A percentile compares a stretch with the other conserved stretches of the same genome.
Evolutionary conservation across 2,888 invertebrate species (phyloP).

Genomic region (Andrena trimmerana): DNA sequence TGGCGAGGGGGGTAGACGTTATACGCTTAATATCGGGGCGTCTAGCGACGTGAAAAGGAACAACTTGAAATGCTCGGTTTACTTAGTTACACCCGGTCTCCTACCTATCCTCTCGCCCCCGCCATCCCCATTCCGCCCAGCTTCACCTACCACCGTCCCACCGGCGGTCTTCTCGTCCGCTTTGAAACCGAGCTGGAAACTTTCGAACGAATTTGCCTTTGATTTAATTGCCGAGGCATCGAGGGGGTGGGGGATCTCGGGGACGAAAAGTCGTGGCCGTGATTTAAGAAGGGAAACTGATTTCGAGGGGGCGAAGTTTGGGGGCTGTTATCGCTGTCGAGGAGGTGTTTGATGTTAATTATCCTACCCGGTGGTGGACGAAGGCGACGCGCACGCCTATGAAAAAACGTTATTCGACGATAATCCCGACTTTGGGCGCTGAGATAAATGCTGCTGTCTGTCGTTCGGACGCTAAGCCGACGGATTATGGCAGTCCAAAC

Average conservation of each 20-base stretch:
- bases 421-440: constrained; percentile 32
- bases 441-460: constrained; percentile 44
- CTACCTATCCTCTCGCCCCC: constrained; percentile 5
- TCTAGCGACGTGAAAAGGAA: constrained; percentile 72
- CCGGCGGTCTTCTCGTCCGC: not conserved
- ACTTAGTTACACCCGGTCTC: constrained; percentile 41
- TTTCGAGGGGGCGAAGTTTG: not conserved
- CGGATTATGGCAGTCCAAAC: constrained; percentile 78
- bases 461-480: constrained; percentile 74
- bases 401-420: constrained; percentile 35
- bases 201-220: constrained; percentile 48
- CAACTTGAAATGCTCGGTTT: constrained; percentile 67
- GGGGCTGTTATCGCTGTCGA: not conserved
- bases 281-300: constrained; percentile 1
- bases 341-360: constrained; percentile 40
- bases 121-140: not conserved
- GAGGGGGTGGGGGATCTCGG: constrained; percentile 24
- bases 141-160: not conserved
- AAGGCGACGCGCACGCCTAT: not conserved
- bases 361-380: not conserved
- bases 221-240: constrained; percentile 45
- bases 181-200: constrained; percentile 40
- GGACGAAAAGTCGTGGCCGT: constrained; percentile 29
- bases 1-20: constrained; percentile 68
- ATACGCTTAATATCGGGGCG: constrained; percentile 70